phyloP scores from a whole-genome alignment of 2,888 invertebrate genomes.

The Drosophila mulleri region DNA sequence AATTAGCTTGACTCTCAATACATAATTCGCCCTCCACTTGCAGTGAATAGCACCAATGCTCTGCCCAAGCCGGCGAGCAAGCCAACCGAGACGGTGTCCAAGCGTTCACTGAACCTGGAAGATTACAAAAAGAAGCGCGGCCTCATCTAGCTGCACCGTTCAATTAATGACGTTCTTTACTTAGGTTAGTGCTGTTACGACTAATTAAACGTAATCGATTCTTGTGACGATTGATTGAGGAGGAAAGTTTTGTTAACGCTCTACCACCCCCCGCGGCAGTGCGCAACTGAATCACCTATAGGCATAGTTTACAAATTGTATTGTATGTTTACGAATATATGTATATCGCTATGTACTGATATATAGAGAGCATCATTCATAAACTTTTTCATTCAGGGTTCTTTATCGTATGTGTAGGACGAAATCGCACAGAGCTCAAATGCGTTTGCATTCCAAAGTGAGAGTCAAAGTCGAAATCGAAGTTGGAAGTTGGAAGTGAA shows the following conservation, averaged over 20 bases:
- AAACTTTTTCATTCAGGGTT: constrained; percentile 9
- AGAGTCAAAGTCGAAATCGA: not conserved
- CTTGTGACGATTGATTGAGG: constrained; percentile 21
- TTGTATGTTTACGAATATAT: constrained; percentile 49
- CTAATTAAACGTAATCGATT: constrained; percentile 45
- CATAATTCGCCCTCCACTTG: constrained; percentile 54
- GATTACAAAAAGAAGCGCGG: constrained; percentile 97
- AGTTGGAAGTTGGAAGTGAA: not conserved
- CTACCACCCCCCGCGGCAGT: constrained; percentile 7
- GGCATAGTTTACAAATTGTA: constrained; percentile 42
- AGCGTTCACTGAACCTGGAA: constrained; percentile 94
- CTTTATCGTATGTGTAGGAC: not conserved
- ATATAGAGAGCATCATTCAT: constrained; percentile 19
- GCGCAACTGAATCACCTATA: constrained; percentile 38
- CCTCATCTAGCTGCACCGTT: constrained; percentile 88
- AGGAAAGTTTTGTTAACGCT: constrained; percentile 31
- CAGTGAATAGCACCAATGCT: constrained; percentile 89
- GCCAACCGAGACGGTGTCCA: constrained; percentile 92
- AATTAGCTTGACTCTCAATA: not conserved
- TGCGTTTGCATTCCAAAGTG: constrained; percentile 5
- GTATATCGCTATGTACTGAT: constrained; percentile 43
- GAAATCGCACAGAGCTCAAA: constrained; percentile 3
- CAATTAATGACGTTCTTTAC: constrained; percentile 27
- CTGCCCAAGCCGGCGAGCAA: constrained; percentile 91
- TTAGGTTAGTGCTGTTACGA: constrained; percentile 42